Percentiles rank a stretch among this genome's conserved stretches.
Conservation (phyloP, 2,113 vertebrate species). For the Amphiprion percula region DNA sequence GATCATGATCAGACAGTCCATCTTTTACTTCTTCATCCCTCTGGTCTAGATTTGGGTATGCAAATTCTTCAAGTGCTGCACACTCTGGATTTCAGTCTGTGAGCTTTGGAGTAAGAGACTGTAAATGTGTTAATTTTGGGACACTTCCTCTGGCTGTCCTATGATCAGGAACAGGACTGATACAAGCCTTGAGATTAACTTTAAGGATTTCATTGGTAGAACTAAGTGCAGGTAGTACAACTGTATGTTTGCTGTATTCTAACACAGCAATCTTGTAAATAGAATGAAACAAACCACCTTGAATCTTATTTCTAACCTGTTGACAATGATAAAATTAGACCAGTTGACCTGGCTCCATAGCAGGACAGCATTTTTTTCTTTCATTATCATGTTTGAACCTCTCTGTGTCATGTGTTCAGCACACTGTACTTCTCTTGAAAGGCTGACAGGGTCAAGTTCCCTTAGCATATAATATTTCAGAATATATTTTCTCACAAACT, state of each 20-base stretch:
- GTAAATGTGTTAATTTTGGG: background rate
- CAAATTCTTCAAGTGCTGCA: background rate
- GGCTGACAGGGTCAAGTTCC: background rate
- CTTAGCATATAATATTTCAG: too few relatives aligned
- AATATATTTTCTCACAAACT: too few relatives aligned
- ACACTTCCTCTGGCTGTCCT: background rate
- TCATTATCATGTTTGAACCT: slow-evolving; percentile 3
- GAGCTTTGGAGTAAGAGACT: background rate
- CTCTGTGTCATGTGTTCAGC: background rate
- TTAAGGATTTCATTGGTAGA: background rate
- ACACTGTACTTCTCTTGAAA: background rate
- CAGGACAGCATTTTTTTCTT: background rate
- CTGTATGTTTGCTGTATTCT: background rate
- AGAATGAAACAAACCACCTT: background rate
- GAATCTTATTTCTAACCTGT: background rate
- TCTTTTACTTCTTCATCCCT: slow-evolving; percentile 1
- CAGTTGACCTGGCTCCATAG: background rate
- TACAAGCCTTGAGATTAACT: too few relatives aligned
- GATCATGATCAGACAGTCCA: slow-evolving; percentile 4
- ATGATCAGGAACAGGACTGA: background rate
- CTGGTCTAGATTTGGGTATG: slow-evolving; percentile 5
- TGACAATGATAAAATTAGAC: background rate
- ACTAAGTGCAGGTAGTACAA: too few relatives aligned
- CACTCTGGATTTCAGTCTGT: background rate
- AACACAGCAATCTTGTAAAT: background rate